Evolutionary conservation across 2,888 invertebrate genomes (phyloP).

Genomic region (Lasius platythorax): DNA sequence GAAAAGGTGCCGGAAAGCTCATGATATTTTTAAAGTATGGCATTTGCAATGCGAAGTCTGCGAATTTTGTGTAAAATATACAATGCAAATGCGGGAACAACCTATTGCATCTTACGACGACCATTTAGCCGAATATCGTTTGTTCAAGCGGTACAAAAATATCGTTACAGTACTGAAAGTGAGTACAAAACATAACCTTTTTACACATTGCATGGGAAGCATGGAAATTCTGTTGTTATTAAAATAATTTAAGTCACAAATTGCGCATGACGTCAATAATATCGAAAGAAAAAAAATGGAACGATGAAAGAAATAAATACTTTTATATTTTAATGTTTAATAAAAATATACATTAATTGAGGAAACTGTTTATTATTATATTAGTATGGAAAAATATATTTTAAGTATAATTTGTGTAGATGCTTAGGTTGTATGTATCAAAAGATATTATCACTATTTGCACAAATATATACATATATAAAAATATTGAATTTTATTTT

Average conservation of each 20-base stretch:
- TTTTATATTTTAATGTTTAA: background rate
- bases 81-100: constrained; percentile 72
- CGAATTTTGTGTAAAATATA: constrained; percentile 79
- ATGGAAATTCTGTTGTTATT: constrained; percentile 20
- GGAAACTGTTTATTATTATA: background rate
- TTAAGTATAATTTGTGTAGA: background rate
- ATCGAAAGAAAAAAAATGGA: background rate
- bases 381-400: background rate
- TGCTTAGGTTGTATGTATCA: background rate
- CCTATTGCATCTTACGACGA: constrained; percentile 73
- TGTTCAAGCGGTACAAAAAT: constrained; percentile 72
- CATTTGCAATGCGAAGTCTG: constrained; percentile 79
- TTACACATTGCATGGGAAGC: constrained; percentile 18
- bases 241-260: background rate
- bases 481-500: background rate
- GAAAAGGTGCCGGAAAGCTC: constrained; percentile 62
- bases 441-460: background rate
- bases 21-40: constrained; percentile 75
- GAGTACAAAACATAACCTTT: constrained; percentile 77
- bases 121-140: constrained; percentile 71
- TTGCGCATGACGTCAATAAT: background rate
- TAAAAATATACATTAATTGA: background rate
- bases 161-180: constrained; percentile 75
- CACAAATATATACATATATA: background rate
- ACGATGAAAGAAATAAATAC: background rate